Evolutionary conservation across 2,888 invertebrate species (phyloP).

Genomic region (Drosophila algonquin): DNA sequence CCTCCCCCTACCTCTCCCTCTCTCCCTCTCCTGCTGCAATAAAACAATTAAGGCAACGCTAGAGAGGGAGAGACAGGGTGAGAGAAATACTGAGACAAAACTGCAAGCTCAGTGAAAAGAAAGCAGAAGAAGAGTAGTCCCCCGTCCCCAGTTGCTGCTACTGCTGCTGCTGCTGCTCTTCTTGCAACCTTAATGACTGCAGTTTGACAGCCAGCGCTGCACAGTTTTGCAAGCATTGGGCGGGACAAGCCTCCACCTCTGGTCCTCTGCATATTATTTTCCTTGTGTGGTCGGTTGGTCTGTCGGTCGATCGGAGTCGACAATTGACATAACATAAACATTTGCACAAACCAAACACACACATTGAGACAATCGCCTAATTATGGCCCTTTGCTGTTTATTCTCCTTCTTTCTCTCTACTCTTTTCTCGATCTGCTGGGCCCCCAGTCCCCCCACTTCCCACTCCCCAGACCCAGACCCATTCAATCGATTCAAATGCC

Average conservation of each 20-base stretch:
- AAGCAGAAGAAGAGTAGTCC: slow-evolving; percentile 11
- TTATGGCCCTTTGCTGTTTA: slow-evolving; percentile 28
- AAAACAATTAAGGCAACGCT: slow-evolving; percentile 39
- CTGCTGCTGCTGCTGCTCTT: background rate
- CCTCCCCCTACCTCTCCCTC: slow-evolving; percentile 11
- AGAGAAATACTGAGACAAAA: slow-evolving; percentile 55
- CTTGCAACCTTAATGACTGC: slow-evolving; percentile 36
- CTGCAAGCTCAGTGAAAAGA: slow-evolving; percentile 61
- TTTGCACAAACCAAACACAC: slow-evolving; percentile 31
- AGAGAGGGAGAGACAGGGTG: slow-evolving; percentile 17
- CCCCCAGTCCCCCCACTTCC: background rate
- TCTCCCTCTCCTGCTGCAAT: slow-evolving; percentile 28
- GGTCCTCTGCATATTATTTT: background rate
- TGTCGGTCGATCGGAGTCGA: background rate
- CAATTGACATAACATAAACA: slow-evolving; percentile 50
- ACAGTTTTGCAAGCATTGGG: slow-evolving; percentile 33
- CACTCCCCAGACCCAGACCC: background rate
- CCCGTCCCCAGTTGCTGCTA: background rate
- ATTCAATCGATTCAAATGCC: slow-evolving; percentile 69
- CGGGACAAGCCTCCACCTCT: background rate
- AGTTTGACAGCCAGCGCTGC: slow-evolving; percentile 5
- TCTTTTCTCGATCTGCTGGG: slow-evolving; percentile 7
- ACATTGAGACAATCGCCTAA: slow-evolving; percentile 33
- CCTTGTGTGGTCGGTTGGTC: slow-evolving; percentile 36
- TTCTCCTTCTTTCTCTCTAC: slow-evolving; percentile 17